phyloP scores from a whole-genome alignment of 2,113 vertebrate genomes.

The Herpetotheres cachinnans region DNA sequence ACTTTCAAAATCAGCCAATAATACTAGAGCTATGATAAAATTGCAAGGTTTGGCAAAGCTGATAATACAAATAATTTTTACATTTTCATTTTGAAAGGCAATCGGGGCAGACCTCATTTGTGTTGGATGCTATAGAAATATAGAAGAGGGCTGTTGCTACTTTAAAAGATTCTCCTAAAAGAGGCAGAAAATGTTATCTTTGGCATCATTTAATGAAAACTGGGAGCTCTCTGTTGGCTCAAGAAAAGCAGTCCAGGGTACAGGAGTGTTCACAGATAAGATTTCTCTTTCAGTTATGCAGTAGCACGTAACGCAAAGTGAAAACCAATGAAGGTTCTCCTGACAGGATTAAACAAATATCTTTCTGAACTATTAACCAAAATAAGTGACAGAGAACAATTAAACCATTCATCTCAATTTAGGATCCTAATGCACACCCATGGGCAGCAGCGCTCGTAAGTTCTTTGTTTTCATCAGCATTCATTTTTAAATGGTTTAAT shows the following conservation, averaged over 20 bases:
- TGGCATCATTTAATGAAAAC: not conserved
- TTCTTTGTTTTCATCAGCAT: conserved; percentile 75
- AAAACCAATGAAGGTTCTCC: conserved; percentile 10
- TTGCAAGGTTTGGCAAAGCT: not conserved
- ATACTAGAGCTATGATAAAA: not conserved
- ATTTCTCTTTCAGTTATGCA: not conserved
- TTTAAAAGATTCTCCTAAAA: not conserved
- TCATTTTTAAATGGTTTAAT: conserved; percentile 83
- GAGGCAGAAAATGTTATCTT: not conserved
- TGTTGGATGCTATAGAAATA: not conserved
- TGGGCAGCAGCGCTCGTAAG: conserved; percentile 71
- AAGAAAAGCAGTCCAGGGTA: not conserved
- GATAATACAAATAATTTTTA: not conserved
- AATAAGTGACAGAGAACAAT: conserved; percentile 37
- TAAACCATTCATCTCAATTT: conserved; percentile 46
- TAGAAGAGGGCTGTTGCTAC: not conserved
- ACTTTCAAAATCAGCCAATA: not conserved
- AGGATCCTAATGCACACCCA: conserved; percentile 70
- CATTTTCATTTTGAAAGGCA: not conserved
- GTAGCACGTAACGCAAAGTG: not conserved
- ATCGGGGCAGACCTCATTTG: not conserved
- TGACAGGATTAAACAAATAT: conserved; percentile 1
- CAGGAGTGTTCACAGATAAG: not conserved
- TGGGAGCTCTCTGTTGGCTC: not conserved
- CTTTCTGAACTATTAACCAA: conserved; percentile 28